Evolutionary conservation across 2,113 vertebrate genomes (phyloP), one percentile per base, ranked within the genome.

Genomic region (Hemichromis elongatus): DNA sequence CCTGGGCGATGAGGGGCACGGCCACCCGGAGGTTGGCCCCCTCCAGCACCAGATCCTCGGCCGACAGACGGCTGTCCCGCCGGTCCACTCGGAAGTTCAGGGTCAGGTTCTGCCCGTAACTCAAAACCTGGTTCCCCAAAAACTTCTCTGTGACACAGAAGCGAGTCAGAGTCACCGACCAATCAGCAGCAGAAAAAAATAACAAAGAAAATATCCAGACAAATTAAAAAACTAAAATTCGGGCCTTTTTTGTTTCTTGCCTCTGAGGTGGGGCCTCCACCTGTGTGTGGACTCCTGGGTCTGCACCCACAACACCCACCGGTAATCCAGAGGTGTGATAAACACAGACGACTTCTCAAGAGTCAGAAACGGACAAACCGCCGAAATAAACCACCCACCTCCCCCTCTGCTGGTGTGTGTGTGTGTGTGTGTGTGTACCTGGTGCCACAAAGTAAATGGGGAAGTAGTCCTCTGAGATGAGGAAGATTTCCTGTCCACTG

Each of bases 391-490:
- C 54, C 54, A 8, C 12, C 2, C 12, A 6, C 21, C 53, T 26
- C 54, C n/a, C 10, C 19, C 6, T 56, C 54, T 26, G 21, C 54
- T 56, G 21, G 6, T 40, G 18, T 70, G 79, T 68, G 21, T 79
- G 28, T 14, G 19, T 53, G 12, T 55, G 55, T 30, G 7, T 61
- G n/a, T 18, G 6, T 3, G 21, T 84, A 99, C 99, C 97, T 92
- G 99, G 98, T 35, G 98, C 98, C 10, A 98, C 28, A 66, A 99
- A 99, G 92, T 99, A 99, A 37, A 98, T 95, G 80, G 98, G 99
- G 55, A 98, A 98, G 94, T 99, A 99, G 92, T 96, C 97, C 0
- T 99, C 97, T 0, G 99, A 99, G 88, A 96, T 94, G 59, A 99
- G 97, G 0, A 97, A 97, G 79, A 99, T 88, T 8, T 99, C 97